Conservation (phyloP, 1,140 invertebrate species). For the Drosophila baimaii region DNA sequence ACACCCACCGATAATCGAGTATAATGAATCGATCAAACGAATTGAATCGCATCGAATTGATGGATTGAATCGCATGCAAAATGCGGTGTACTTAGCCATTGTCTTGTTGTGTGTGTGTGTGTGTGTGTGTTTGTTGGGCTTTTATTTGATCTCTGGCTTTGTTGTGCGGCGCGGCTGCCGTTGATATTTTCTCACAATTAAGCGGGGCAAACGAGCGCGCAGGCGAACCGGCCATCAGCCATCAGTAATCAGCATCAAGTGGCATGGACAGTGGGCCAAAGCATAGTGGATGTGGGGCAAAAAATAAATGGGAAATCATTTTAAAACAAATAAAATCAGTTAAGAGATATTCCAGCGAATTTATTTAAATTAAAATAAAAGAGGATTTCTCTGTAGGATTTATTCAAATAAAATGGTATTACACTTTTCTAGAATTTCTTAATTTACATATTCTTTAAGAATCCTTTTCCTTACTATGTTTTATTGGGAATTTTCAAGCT, state of each 20-base stretch:
- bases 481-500: too few species aligned
- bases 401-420: too few species aligned
- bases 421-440: too few species aligned
- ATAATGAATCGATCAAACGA: constrained; percentile 37
- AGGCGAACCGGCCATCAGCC: constrained; percentile 69
- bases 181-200: constrained; percentile 78
- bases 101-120: constrained; percentile 16
- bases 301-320: not conserved
- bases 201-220: constrained; percentile 62
- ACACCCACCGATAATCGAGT: constrained; percentile 43
- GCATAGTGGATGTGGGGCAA: not conserved
- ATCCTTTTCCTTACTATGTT: too few species aligned
- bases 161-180: constrained; percentile 35
- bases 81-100: constrained; percentile 40
- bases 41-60: constrained; percentile 36
- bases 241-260: constrained; percentile 46
- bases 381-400: too few species aligned
- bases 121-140: constrained; percentile 7
- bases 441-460: too few species aligned
- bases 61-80: constrained; percentile 66
- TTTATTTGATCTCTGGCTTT: constrained; percentile 26
- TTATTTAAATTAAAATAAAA: too few species aligned
- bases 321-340: not conserved
- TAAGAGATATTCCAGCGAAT: too few species aligned
- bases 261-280: constrained; percentile 18